Conservation (phyloP, 2,113 vertebrate species). For the Phylloscopus trochilus region DNA sequence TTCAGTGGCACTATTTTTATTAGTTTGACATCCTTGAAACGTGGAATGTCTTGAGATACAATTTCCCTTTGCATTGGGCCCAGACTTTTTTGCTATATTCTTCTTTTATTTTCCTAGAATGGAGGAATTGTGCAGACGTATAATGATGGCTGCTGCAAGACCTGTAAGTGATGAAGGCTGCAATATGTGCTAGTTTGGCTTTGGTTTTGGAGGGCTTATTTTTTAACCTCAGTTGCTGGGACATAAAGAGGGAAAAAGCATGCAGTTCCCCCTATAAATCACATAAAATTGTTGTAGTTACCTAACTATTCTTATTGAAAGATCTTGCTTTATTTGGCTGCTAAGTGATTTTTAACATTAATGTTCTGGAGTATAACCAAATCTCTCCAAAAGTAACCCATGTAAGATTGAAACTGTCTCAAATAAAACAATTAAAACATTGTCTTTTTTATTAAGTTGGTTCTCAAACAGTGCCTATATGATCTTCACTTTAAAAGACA, state of each 20-base stretch:
- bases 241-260: conserved; percentile 62
- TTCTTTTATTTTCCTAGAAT: conserved; percentile 78
- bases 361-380: conserved; percentile 70
- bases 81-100: conserved; percentile 60
- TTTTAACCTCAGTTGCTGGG: conserved; percentile 59
- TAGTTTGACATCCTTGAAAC: not conserved
- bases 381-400: conserved; percentile 21
- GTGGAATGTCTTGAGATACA: not conserved
- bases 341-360: conserved; percentile 63
- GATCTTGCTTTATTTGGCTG: conserved; percentile 73
- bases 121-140: conserved; percentile 90
- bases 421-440: not conserved
- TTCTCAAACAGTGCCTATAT: not conserved
- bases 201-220: conserved; percentile 58
- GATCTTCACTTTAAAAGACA: not conserved
- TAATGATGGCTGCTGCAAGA: conserved; percentile 96
- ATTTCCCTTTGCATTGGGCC: not conserved
- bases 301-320: conserved; percentile 46
- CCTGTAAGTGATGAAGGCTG: conserved; percentile 87
- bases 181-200: conserved; percentile 71
- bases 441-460: not conserved
- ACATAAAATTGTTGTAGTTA: conserved; percentile 18
- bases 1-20: not conserved
- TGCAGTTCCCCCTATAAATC: conserved; percentile 55
- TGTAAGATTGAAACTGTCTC: not conserved